A percentile compares a stretch with the other conserved stretches of the same genome.
Evolutionary conservation across 2,888 invertebrate genomes (phyloP).

Genomic region (Agapostemon virescens): DNA sequence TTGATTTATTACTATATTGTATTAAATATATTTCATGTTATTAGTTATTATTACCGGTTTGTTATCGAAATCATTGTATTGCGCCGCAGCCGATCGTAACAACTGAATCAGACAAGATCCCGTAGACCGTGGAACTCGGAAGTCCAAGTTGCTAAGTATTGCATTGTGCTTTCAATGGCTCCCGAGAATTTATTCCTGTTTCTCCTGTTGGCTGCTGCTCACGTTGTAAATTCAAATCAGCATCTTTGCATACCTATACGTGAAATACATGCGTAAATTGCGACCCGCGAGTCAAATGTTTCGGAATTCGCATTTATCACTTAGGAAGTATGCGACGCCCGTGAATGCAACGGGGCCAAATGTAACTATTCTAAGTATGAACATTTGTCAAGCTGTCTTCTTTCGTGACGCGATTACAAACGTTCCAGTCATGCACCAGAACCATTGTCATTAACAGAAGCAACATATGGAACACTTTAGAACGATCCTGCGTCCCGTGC

Average conservation of each 20-base stretch:
- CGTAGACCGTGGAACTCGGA: conserved; percentile 7
- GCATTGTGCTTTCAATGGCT: conserved; percentile 7
- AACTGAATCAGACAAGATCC: neutral
- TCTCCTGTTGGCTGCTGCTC: neutral
- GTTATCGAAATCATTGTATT: neutral
- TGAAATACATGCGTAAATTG: conserved; percentile 54
- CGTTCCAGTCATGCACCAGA: neutral
- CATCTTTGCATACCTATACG: conserved; percentile 31
- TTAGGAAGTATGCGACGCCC: conserved; percentile 48
- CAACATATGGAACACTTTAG: neutral
- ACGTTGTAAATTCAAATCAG: conserved; percentile 9
- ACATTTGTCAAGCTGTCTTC: conserved; percentile 33
- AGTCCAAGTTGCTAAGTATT: neutral
- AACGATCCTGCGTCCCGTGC: neutral
- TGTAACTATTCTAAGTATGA: conserved; percentile 53
- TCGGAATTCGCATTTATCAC: conserved; percentile 64
- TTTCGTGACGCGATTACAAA: conserved; percentile 22
- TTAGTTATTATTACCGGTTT: neutral
- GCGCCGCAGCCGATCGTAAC: neutral
- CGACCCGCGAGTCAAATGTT: conserved; percentile 51
- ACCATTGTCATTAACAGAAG: conserved; percentile 12
- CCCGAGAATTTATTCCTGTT: conserved; percentile 15
- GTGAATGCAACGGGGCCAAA: conserved; percentile 52
- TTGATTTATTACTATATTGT: too few species aligned
- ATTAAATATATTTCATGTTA: neutral